Base-by-base conservation (phyloP, 2,797 vertebrate species). In the Silurus aristotelis region DNA sequence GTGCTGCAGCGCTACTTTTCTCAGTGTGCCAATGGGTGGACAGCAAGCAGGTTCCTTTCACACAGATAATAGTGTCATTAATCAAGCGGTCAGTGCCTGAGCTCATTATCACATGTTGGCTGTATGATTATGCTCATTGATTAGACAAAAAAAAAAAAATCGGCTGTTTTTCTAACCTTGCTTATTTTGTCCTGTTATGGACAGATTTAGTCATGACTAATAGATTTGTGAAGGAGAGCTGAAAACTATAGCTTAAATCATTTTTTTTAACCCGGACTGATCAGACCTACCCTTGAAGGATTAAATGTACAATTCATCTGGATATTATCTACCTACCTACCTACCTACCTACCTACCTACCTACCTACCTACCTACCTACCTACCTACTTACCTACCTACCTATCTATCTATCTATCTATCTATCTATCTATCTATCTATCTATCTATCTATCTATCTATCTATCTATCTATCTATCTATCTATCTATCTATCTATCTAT, bases 41-140 rank as follows among this genome's bases (percentile, higher is more conserved):
- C 84, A 77, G 38, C 66, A 83, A 48, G 31, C 86, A 86, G 83
- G 68, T 88, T 90, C 86, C 86, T 84, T 91, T 92, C 91, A 83
- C 63, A 82, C 85, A 89, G 86, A 92, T 94, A 93, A 94, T 93
- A 92, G 94, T 93, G 90, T 90, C 87, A 93, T 95, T 93, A 93
- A 93, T 95, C 94, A 94, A 90, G 90, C 66, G 90, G 88, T 89
- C 86, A 80, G 83, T 0, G 55, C 87, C 80, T 19, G 58, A 85
- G 88, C 90, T 93, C 92, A 48, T 90, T 85, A 92, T 87, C 89
- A 90, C 89, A 92, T 92, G 88, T 88, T 91, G 89, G 89, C 89
- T 90, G 87, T 91, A 92, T 93, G 93, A 95, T 94, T 92, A 92
- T 93, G 92, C 93, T 84, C 93, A 95, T 93, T 92, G 94, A 95